A percentile compares a stretch with the other conserved stretches of the same genome.
These are phyloP conservation scores for Prionailurus viverrinus DNA, from an alignment of 2,113 vertebrate genomes.

Conservation along the genomic window DNA sequence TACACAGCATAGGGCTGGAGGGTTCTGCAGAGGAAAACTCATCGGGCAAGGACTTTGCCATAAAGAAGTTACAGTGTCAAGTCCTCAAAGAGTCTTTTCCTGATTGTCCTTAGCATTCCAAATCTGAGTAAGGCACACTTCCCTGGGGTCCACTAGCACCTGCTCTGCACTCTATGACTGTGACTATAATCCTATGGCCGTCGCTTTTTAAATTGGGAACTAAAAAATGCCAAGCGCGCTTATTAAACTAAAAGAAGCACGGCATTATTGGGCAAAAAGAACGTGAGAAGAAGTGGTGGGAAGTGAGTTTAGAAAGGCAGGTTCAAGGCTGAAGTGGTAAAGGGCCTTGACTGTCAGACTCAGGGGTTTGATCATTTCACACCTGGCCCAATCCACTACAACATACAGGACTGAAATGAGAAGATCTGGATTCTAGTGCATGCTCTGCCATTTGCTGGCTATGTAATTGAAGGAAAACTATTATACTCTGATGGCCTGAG, in stretches of 20 bases:
- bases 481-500: background rate
- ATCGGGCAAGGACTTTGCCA: background rate
- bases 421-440: background rate
- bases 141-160: background rate
- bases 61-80: slow-evolving; percentile 5
- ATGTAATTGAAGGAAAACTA: slow-evolving; percentile 5
- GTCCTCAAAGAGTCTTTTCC: background rate
- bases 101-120: background rate
- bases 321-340: background rate
- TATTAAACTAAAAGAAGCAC: background rate
- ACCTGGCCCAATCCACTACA: background rate
- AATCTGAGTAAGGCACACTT: background rate
- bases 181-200: background rate
- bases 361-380: background rate
- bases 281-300: background rate
- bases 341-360: background rate
- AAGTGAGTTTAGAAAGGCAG: background rate
- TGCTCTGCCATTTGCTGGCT: background rate
- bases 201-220: background rate
- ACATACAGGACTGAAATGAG: background rate
- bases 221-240: background rate
- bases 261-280: background rate
- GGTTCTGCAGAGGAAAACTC: background rate
- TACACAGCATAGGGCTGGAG: background rate
- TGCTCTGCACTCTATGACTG: background rate